phyloP scores from a whole-genome alignment of 2,797 vertebrate genomes.

The Arrhamphus sclerolepis region DNA sequence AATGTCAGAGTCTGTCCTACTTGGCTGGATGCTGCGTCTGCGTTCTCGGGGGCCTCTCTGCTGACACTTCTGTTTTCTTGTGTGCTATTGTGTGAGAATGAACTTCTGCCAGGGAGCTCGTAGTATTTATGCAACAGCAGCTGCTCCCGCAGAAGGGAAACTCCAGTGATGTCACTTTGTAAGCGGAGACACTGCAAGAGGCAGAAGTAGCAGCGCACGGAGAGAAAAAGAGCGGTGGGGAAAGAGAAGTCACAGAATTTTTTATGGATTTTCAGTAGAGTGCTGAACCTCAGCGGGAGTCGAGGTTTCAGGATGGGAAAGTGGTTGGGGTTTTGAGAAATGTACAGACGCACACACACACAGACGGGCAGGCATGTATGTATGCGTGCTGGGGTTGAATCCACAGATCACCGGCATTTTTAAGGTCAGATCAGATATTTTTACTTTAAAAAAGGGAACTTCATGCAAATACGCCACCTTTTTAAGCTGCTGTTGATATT shows the following conservation, averaged over 20 bases:
- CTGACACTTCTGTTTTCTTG: conserved; percentile 25
- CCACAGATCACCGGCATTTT: neutral
- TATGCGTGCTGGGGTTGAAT: conserved; percentile 22
- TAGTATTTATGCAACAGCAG: conserved; percentile 71
- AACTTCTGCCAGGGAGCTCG: conserved; percentile 47
- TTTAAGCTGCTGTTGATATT: too few relatives aligned
- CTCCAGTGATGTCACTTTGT: conserved; percentile 81
- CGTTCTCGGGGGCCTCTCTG: neutral
- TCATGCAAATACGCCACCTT: too few relatives aligned
- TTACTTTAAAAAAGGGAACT: too few relatives aligned
- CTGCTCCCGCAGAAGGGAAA: conserved; percentile 69
- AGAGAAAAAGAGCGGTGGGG: conserved; percentile 48
- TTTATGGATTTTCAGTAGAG: conserved; percentile 39
- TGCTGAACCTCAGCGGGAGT: conserved; percentile 21
- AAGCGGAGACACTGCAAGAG: conserved; percentile 58
- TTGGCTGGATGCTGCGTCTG: neutral
- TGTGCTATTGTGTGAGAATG: conserved; percentile 44
- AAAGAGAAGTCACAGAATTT: conserved; percentile 66
- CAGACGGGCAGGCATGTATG: neutral
- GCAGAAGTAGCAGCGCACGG: conserved; percentile 32
- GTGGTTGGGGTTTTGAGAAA: conserved; percentile 30
- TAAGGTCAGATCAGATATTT: too few relatives aligned
- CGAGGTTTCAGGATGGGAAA: conserved; percentile 57
- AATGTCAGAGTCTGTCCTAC: neutral
- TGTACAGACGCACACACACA: conserved; percentile 9